Evolutionary conservation across 2,888 invertebrate species (phyloP).

Genomic region (Xylocampa areola): DNA sequence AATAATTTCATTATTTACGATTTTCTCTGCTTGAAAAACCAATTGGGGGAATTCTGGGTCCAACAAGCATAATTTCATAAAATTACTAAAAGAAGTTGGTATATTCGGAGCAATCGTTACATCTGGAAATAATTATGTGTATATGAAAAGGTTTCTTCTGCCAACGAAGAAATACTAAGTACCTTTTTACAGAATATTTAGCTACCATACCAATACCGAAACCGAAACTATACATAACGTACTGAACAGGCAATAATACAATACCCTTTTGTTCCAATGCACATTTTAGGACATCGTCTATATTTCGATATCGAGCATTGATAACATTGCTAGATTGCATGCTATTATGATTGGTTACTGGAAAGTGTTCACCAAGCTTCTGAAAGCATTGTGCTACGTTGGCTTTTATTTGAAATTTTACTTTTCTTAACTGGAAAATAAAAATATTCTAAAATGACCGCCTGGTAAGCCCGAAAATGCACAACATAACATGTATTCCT

Average conservation of each 20-base stretch:
- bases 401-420: conserved; percentile 77
- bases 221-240: too few relatives aligned
- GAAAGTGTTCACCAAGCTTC: conserved; percentile 70
- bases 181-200: too few relatives aligned
- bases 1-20: conserved; percentile 60
- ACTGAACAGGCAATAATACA: too few relatives aligned
- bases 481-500: too few relatives aligned
- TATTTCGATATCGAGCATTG: conserved; percentile 65
- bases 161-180: too few relatives aligned
- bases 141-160: too few relatives aligned
- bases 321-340: conserved; percentile 41
- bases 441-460: not conserved
- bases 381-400: conserved; percentile 64
- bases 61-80: conserved; percentile 77
- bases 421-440: conserved; percentile 73
- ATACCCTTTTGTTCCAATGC: conserved; percentile 71
- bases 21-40: conserved; percentile 72
- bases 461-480: not conserved
- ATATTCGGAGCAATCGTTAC: conserved; percentile 27
- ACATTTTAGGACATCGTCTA: conserved; percentile 71
- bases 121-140: conserved; percentile 57
- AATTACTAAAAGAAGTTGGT: conserved; percentile 68
- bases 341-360: conserved; percentile 67
- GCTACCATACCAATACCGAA: too few relatives aligned
- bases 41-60: conserved; percentile 79